Evolutionary conservation across 2,113 vertebrate species (phyloP), one percentile per base, ranked within the genome.

Genomic region (Telmatochromis brachygnathus): DNA sequence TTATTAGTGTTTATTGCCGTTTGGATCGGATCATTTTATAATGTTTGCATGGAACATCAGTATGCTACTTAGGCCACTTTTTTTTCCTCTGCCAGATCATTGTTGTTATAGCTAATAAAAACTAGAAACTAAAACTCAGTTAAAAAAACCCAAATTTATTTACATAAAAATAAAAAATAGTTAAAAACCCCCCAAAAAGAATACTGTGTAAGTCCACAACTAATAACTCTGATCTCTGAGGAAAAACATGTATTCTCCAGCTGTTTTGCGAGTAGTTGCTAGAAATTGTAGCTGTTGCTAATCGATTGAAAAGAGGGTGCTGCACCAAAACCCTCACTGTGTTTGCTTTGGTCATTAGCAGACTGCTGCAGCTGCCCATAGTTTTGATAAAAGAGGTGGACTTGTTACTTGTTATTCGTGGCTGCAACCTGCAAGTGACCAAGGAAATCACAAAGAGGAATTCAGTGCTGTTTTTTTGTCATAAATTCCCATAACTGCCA

Each of bases 101-200:
- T 21, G 30, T 70, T 70, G 2, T 42, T 70, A 14, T 42, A 70
- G 12, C 5, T 70, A 70, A 9, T 21, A 14, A 70, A 70, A 42
- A 23, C 65, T 4, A 70, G 12, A 70, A 70, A 42, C n/a, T 8
- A 39, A 39, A 7, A 65, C 60, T 37, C 60, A 37, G 33, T 68
- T 39, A 2, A 60, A 56, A 39, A 21, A 68, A 21, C 3, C 9
- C 1, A 37, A 4, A 2, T 21, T 39, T 68, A 39, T 21, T 68
- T 21, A 39, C 6, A 68, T 39, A 39, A 21, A 68, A 21, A 39
- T 39, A 39, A 14, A 4, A 70, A 42, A 4, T 23, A 4, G 62
- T 39, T 39, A 3, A 37, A 37, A 54, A 0, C 0, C 45, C 0
- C 42, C 53, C 1, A 35, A 23, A 8, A 70, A 14, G 1, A 39